Conservation (phyloP, 2,797 vertebrate genomes). For the Microctenopoma lineatum region DNA sequence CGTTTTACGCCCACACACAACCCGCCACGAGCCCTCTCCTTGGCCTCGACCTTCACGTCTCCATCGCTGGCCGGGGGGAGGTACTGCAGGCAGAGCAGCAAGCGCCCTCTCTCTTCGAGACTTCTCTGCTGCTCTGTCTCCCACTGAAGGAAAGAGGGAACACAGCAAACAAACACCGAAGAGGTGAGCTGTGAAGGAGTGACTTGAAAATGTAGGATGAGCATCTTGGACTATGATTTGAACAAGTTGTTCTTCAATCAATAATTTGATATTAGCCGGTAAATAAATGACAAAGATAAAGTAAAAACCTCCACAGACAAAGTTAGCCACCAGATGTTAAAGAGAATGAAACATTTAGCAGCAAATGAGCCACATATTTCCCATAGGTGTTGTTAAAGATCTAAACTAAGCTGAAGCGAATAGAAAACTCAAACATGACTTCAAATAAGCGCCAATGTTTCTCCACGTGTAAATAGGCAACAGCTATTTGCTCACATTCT, state of each 20-base stretch:
- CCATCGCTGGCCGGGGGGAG: slow-evolving; percentile 71
- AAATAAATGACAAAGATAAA: not conserved
- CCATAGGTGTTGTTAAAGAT: not conserved
- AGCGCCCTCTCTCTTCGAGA: slow-evolving; percentile 89
- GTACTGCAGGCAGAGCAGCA: slow-evolving; percentile 89
- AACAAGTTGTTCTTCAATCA: not conserved
- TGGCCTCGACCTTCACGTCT: slow-evolving; percentile 75
- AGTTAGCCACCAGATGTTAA: not conserved
- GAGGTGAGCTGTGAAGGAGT: not conserved
- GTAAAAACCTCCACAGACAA: not conserved
- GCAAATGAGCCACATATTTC: slow-evolving; percentile 2
- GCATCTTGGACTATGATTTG: not conserved
- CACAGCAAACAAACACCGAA: not conserved
- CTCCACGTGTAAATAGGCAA: slow-evolving; percentile 5
- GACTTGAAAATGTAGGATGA: not conserved
- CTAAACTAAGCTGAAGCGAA: not conserved
- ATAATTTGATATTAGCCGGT: not conserved
- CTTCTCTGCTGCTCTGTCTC: slow-evolving; percentile 87
- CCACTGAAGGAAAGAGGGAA: slow-evolving; percentile 75
- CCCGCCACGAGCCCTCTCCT: slow-evolving; percentile 83
- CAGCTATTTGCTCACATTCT: not conserved
- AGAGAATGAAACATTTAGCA: not conserved
- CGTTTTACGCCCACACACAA: slow-evolving; percentile 89
- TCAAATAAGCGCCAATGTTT: slow-evolving; percentile 12
- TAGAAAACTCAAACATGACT: slow-evolving; percentile 1